Base-by-base conservation (phyloP, 2,113 vertebrate genomes). In the Channa argus region DNA sequence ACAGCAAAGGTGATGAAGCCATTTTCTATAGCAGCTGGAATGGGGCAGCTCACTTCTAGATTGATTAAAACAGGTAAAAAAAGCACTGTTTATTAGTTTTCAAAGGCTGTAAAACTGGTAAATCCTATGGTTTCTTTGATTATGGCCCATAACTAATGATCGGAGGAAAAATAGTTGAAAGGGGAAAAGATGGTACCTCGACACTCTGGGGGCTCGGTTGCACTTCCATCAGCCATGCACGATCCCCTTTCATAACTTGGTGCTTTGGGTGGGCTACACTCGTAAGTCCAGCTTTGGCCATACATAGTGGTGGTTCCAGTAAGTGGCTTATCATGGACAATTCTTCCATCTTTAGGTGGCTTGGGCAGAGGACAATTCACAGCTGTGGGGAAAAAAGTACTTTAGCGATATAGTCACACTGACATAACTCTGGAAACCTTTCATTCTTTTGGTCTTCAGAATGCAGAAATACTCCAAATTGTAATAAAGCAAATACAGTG, bases 1-100 rank as follows among this genome's bases (percentile, higher is more conserved):
- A 94, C 93, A 12, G 90, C 93, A 39, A 96, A 95, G 46, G 95
- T 94, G 56, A 98, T 81, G 70, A 96, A 93, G 5, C 97, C 97
- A 0, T 98, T 95, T 0, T 92, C 90, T 71, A 98, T 93, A 46
- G 63, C 85, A 8, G 75, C 46, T 2, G 97, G 97, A 12, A 90
- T 88, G 9, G 94, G 62, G 68, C 97, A 98, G 47, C 85, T 93
- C 53, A 98, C 96, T 56, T 87, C 97, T 99, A 84, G 1, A 3
- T 74, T 5, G 12, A 55, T 55, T 38, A 56, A 6, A 67, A 15
- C 59, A 38, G 14, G 52, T 37, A 58, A 81, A 75, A 7, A 8
- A 34, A n/a, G 38, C 47, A 6, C 47, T 13, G 38, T 61, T 47
- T 2, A 46, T 8, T 10, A 11, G 33, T 24, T 63, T 38, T 8